Percentiles rank a stretch among this genome's conserved stretches.
Evolutionary conservation across 2,888 invertebrate species (phyloP).

Genomic region (Drosophila anomalata): DNA sequence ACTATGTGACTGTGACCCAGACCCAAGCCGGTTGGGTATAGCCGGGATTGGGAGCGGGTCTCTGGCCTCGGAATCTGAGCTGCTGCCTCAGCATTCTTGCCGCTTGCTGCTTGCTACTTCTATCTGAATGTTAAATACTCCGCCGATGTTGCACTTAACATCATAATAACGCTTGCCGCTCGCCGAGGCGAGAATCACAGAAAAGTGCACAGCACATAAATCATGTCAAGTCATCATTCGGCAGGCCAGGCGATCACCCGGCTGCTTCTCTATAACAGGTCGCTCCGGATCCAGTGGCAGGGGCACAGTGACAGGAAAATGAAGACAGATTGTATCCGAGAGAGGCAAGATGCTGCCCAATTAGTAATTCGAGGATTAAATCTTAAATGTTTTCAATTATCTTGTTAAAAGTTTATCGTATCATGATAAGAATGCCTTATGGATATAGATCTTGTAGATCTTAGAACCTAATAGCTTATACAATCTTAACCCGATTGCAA

Average conservation of each 20-base stretch:
- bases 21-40: constrained; percentile 53
- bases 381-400: not conserved
- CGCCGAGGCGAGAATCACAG: constrained; percentile 30
- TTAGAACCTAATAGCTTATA: not conserved
- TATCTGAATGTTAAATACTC: constrained; percentile 73
- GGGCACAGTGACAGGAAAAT: constrained; percentile 31
- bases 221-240: constrained; percentile 62
- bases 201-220: constrained; percentile 52
- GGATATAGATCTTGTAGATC: too few species aligned
- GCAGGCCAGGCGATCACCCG: constrained; percentile 28
- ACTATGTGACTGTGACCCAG: constrained; percentile 62
- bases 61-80: constrained; percentile 33
- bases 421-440: not conserved
- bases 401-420: constrained; percentile 1
- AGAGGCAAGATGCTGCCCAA: constrained; percentile 16
- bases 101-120: constrained; percentile 7
- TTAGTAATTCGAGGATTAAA: not conserved
- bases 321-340: constrained; percentile 23
- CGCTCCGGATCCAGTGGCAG: constrained; percentile 19
- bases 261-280: constrained; percentile 20
- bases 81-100: constrained; percentile 47
- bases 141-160: constrained; percentile 64
- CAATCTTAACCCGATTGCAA: constrained; percentile 7
- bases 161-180: constrained; percentile 69
- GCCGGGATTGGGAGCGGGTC: constrained; percentile 19